A percentile compares a stretch with the other conserved stretches of the same genome.
phyloP scores from a whole-genome alignment of 2,797 vertebrate genomes.

The Bucorvus abyssinicus region DNA sequence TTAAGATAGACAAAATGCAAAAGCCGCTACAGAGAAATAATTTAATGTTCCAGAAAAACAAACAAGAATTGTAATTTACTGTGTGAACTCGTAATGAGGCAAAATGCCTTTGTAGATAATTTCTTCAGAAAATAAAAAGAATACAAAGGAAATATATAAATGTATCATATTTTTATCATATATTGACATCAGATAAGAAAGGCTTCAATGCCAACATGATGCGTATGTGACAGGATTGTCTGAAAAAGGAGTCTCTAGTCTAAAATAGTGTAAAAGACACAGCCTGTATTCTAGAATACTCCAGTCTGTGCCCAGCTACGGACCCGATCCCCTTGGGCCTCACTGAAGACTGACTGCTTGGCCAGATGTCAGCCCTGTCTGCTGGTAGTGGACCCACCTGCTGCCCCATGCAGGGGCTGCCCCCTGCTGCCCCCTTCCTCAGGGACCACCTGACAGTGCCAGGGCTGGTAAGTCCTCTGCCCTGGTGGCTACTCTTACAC shows the following conservation, averaged over 20 bases:
- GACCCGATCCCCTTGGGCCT: background rate
- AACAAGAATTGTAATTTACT: background rate
- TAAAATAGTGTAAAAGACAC: background rate
- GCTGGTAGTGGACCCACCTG: background rate
- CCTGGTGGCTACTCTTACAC: background rate
- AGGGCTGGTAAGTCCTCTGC: background rate
- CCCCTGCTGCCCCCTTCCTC: background rate
- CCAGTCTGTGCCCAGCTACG: background rate
- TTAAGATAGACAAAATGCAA: background rate
- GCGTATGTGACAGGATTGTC: rapidly evolving
- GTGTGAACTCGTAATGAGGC: background rate
- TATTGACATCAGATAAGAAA: background rate
- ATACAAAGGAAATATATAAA: background rate
- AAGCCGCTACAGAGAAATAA: background rate
- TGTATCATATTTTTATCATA: background rate
- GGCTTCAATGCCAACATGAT: background rate
- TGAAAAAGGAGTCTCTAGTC: background rate
- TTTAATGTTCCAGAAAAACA: background rate
- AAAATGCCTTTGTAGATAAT: background rate
- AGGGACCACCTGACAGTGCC: rapidly evolving
- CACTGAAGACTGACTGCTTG: background rate
- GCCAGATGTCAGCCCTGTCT: background rate
- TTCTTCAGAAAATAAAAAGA: background rate
- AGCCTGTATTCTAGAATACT: background rate
- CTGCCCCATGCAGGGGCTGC: background rate